Conservation (phyloP, 2,888 invertebrate genomes). For the Sesia apiformis region DNA sequence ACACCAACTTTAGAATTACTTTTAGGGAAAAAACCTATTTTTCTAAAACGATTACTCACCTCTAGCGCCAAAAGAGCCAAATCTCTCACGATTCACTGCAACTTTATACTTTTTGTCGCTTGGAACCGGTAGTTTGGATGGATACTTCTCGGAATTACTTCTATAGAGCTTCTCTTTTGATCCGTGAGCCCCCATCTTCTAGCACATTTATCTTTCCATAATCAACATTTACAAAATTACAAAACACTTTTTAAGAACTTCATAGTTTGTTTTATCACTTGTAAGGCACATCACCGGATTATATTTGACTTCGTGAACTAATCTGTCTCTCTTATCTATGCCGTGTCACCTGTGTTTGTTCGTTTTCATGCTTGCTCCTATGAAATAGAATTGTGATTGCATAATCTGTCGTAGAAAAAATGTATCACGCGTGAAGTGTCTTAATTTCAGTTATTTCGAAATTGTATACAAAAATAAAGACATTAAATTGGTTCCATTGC, state of each 20-base stretch:
- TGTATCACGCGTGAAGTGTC: conserved; percentile 16
- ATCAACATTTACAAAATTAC: neutral
- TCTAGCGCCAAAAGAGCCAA: conserved; percentile 81
- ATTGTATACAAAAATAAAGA: neutral
- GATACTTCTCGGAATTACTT: conserved; percentile 77
- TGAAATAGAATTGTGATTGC: neutral
- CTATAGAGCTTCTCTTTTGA: conserved; percentile 83
- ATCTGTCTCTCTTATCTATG: conserved; percentile 3
- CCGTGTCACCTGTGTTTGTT: neutral
- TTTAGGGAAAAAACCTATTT: too few relatives aligned
- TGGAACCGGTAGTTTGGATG: conserved; percentile 70
- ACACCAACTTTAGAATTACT: too few relatives aligned
- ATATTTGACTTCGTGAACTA: neutral
- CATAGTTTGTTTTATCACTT: conserved; percentile 24
- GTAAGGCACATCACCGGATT: conserved; percentile 33
- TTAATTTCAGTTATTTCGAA: conserved; percentile 21
- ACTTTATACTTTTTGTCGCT: conserved; percentile 73
- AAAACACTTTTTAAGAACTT: conserved; percentile 33
- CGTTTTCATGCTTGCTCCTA: neutral
- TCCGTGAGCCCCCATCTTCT: conserved; percentile 83
- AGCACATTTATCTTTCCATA: conserved; percentile 18
- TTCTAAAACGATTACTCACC: conserved; percentile 47
- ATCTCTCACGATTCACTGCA: conserved; percentile 79
- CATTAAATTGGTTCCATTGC: neutral
- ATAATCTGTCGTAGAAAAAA: neutral